These are phyloP conservation scores for Myopa testacea DNA, from an alignment of 2,888 invertebrate genomes.

Conservation along the genomic window DNA sequence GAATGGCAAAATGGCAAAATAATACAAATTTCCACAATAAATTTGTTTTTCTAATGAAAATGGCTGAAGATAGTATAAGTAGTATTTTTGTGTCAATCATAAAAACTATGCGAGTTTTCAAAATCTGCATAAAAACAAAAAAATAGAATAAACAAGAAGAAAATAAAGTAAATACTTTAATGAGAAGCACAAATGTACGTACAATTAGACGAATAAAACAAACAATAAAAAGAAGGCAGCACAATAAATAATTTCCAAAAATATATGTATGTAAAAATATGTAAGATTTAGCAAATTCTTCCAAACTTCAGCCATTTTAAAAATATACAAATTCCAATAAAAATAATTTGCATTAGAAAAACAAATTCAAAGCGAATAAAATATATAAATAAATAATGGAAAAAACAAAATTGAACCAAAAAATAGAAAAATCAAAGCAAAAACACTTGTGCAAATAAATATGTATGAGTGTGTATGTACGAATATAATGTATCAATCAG, in stretches of 20 bases:
- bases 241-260: slow-evolving; percentile 55
- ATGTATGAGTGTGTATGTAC: background rate
- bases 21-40: background rate
- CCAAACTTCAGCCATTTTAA: slow-evolving; percentile 48
- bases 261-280: slow-evolving; percentile 5
- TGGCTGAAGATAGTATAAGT: slow-evolving; percentile 27
- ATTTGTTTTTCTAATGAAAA: slow-evolving; percentile 17
- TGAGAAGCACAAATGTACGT: slow-evolving; percentile 17
- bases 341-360: slow-evolving; percentile 26
- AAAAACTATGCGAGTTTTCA: slow-evolving; percentile 27
- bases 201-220: slow-evolving; percentile 32
- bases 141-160: slow-evolving; percentile 21
- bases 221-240: slow-evolving; percentile 44
- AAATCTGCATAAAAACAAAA: slow-evolving; percentile 26
- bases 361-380: slow-evolving; percentile 23
- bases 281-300: slow-evolving; percentile 33
- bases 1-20: background rate
- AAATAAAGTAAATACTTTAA: slow-evolving; percentile 17
- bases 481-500: background rate
- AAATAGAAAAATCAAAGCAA: slow-evolving; percentile 39
- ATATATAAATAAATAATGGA: background rate
- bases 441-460: slow-evolving; percentile 60
- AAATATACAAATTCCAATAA: background rate
- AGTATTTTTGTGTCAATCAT: background rate
- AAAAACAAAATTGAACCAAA: slow-evolving; percentile 27